Conservation (phyloP, 2,113 vertebrate genomes). For the Cichladusa arquata region DNA sequence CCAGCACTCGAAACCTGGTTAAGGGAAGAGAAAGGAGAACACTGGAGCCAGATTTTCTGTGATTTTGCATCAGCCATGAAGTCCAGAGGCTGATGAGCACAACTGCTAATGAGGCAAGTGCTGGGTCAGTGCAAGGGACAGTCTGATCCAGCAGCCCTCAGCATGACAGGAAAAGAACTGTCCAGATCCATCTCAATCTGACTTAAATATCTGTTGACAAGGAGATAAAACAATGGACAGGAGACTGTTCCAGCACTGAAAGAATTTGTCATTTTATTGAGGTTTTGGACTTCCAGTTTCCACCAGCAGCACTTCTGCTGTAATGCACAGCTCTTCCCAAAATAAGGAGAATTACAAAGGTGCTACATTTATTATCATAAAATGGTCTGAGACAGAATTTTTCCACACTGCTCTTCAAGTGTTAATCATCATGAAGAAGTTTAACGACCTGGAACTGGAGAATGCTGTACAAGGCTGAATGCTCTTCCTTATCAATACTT, state of each 20-base stretch:
- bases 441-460: background rate
- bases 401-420: background rate
- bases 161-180: background rate
- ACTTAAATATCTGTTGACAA: background rate
- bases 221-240: background rate
- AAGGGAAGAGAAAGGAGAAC: background rate
- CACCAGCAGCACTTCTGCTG: background rate
- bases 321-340: background rate
- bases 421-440: background rate
- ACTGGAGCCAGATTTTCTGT: background rate
- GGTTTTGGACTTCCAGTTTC: background rate
- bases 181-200: background rate
- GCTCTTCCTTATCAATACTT: background rate
- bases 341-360: background rate
- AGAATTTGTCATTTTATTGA: background rate
- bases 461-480: background rate
- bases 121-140: background rate
- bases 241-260: background rate
- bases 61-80: background rate
- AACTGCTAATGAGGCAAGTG: background rate
- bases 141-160: background rate
- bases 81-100: background rate
- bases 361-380: background rate
- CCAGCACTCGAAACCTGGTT: slow-evolving; percentile 84
- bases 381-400: background rate